phyloP scores from a whole-genome alignment of 2,797 vertebrate species.

The Etheostoma nigrum region DNA sequence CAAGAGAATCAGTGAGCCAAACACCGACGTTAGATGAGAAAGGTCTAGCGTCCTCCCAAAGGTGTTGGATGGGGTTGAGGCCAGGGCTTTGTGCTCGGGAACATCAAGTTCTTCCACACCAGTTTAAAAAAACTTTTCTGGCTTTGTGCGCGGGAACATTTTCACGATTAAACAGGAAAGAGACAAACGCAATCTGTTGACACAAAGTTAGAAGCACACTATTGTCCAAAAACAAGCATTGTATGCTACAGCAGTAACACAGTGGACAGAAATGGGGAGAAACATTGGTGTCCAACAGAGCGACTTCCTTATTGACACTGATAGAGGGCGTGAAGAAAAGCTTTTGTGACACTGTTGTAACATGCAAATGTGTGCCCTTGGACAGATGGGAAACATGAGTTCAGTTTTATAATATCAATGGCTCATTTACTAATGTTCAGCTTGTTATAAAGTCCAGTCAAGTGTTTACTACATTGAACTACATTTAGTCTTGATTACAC shows the following conservation, averaged over 20 bases:
- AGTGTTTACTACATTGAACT: too few species aligned
- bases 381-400: not conserved
- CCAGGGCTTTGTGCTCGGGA: too few species aligned
- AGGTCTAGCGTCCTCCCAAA: not conserved
- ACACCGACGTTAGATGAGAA: not conserved
- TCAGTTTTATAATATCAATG: not conserved
- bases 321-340: not conserved
- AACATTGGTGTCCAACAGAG: not conserved
- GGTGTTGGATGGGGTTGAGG: too few species aligned
- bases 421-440: slow-evolving; percentile 13
- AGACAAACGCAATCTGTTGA: not conserved
- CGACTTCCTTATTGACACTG: not conserved
- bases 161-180: not conserved
- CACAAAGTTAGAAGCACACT: not conserved
- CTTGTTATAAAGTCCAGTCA: not conserved
- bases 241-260: not conserved
- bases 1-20: not conserved
- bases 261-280: not conserved
- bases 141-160: not conserved
- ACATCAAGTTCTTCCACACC: not conserved
- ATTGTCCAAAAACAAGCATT: not conserved
- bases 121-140: not conserved
- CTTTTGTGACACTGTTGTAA: not conserved
- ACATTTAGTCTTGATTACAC: too few species aligned
- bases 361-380: not conserved